Conservation (phyloP, 2,888 invertebrate genomes). For the Xestia sexstrigata region DNA sequence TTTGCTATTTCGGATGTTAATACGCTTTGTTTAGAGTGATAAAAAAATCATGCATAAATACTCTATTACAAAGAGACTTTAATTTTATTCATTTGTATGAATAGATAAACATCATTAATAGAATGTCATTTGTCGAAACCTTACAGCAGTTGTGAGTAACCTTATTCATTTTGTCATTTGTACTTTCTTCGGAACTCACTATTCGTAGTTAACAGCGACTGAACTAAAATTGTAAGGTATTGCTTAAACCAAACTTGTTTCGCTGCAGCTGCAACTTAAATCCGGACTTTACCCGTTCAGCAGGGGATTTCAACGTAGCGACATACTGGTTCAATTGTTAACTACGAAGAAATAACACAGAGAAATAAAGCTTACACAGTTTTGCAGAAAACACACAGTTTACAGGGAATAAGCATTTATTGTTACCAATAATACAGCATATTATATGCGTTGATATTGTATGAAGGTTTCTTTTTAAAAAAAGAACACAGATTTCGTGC, state of each 20-base stretch:
- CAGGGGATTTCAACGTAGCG: constrained; percentile 22
- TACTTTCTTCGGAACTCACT: constrained; percentile 11
- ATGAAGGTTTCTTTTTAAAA: no score
- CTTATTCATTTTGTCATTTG: background rate
- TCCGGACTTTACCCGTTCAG: constrained; percentile 61
- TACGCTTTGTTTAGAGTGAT: no score
- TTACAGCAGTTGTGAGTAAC: background rate
- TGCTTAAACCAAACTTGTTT: constrained; percentile 71
- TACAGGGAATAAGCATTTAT: background rate
- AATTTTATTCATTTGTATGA: no score
- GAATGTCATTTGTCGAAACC: background rate
- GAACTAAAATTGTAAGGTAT: constrained; percentile 69
- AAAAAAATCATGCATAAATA: no score
- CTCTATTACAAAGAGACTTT: no score
- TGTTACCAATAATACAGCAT: background rate
- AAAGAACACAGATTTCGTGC: no score
- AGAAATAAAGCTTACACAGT: background rate
- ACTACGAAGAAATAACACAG: constrained; percentile 3
- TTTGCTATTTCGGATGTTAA: no score
- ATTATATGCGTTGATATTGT: background rate
- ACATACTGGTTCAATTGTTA: constrained; percentile 18
- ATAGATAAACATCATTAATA: no score
- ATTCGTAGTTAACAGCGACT: constrained; percentile 55
- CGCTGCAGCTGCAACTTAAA: constrained; percentile 66
- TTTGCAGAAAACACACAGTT: background rate